Conservation (phyloP, 2,888 invertebrate genomes). For the Macrophya annulata region DNA sequence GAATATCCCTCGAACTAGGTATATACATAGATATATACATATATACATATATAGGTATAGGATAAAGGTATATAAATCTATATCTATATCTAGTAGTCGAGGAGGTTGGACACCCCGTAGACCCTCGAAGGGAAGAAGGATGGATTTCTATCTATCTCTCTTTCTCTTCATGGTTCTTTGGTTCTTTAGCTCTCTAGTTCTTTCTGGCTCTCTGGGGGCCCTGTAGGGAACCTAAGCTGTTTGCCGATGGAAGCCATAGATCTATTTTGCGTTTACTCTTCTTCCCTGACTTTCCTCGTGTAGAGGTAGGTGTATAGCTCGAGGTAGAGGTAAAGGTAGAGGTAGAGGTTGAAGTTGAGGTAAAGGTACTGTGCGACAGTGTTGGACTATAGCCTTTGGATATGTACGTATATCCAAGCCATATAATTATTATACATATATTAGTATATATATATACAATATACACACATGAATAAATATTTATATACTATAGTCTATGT, state of each 20-base stretch:
- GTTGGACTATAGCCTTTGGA: not conserved
- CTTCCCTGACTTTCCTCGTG: not conserved
- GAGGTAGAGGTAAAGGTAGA: not conserved
- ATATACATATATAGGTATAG: not conserved
- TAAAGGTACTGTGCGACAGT: not conserved
- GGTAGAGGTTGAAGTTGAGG: not conserved
- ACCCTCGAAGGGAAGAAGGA: slow-evolving; percentile 27
- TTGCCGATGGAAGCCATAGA: slow-evolving; percentile 74
- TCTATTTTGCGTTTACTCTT: slow-evolving; percentile 49
- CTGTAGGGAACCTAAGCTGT: slow-evolving; percentile 73
- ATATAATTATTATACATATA: not conserved
- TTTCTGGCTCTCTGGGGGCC: not conserved
- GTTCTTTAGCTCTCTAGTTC: not conserved
- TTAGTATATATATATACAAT: not conserved
- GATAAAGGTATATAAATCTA: not conserved
- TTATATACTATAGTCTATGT: no score
- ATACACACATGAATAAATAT: not conserved
- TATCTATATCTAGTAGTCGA: not conserved
- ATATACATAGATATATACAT: not conserved
- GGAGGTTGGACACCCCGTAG: slow-evolving; percentile 30
- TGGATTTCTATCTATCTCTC: not conserved
- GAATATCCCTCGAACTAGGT: not conserved
- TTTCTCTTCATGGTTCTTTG: not conserved
- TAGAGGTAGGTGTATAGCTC: not conserved
- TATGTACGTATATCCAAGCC: not conserved